phyloP scores from a whole-genome alignment of 2,113 vertebrate species.

The Chascanopsetta lugubris region DNA sequence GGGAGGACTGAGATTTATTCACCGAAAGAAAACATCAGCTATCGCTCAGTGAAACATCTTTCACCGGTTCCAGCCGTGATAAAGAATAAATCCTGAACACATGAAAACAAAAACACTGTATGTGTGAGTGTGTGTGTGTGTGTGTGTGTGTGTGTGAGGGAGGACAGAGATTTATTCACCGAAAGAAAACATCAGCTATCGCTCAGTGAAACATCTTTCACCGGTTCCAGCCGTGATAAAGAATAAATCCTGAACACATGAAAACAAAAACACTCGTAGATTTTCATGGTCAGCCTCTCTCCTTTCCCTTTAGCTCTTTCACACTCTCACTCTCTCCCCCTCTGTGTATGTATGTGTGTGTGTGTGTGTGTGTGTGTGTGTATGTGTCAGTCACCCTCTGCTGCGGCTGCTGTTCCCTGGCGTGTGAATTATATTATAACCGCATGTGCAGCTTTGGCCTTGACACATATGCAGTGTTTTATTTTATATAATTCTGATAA shows the following conservation, averaged over 20 bases:
- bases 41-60: neutral
- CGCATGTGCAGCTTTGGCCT: constrained; percentile 33
- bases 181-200: constrained; percentile 2
- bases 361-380: neutral
- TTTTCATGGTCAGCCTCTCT: neutral
- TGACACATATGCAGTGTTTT: constrained; percentile 35
- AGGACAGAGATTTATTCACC: constrained; percentile 1
- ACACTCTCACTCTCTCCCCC: neutral
- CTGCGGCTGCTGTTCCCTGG: too few species aligned
- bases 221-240: neutral
- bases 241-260: neutral
- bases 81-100: neutral
- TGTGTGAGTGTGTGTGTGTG: too few species aligned
- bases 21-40: constrained; percentile 3
- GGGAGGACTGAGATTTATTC: neutral
- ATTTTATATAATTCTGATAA: constrained; percentile 51
- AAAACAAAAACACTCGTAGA: constrained; percentile 4
- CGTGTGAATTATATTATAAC: constrained; percentile 45
- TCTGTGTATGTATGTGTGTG: neutral
- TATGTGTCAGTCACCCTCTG: neutral
- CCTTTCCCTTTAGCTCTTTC: neutral
- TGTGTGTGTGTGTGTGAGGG: too few species aligned
- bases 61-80: neutral
- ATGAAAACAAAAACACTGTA: constrained; percentile 4
- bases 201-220: neutral